Conservation (phyloP, 2,888 invertebrate genomes). For the Drosophila flavopinicola region DNA sequence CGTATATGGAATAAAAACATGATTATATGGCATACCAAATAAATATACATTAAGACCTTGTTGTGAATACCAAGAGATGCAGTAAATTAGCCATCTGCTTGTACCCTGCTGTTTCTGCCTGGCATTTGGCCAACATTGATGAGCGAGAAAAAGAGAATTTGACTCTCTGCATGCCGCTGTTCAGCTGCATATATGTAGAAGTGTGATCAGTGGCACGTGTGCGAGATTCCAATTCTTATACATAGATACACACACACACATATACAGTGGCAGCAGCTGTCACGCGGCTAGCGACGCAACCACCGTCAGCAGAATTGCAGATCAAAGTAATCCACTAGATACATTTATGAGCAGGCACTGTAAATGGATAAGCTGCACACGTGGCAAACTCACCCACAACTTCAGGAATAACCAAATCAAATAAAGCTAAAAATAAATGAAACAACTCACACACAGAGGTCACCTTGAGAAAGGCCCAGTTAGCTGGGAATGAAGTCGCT, state of each 20-base stretch:
- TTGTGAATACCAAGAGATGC: background rate
- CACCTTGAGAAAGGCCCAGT: conserved; percentile 59
- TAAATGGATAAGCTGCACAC: conserved; percentile 9
- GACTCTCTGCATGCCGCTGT: background rate
- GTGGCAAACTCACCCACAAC: conserved; percentile 6
- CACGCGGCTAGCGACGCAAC: conserved; percentile 33
- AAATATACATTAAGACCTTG: background rate
- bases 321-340: conserved; percentile 39
- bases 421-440: conserved; percentile 52
- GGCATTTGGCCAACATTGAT: conserved; percentile 47
- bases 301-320: conserved; percentile 27
- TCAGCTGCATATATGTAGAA: conserved; percentile 2
- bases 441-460: conserved; percentile 47
- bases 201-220: conserved; percentile 67
- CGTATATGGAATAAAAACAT: no score
- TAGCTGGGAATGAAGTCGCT: conserved; percentile 25
- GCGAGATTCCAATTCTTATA: conserved; percentile 5
- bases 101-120: conserved; percentile 29
- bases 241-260: conserved; percentile 21
- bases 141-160: conserved; percentile 2
- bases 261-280: conserved; percentile 33
- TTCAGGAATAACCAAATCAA: conserved; percentile 23
- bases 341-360: conserved; percentile 21
- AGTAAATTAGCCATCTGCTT: conserved; percentile 12
- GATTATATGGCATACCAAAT: background rate